Base-by-base conservation (phyloP, 1,140 invertebrate genomes). In the Idris sp. region DNA sequence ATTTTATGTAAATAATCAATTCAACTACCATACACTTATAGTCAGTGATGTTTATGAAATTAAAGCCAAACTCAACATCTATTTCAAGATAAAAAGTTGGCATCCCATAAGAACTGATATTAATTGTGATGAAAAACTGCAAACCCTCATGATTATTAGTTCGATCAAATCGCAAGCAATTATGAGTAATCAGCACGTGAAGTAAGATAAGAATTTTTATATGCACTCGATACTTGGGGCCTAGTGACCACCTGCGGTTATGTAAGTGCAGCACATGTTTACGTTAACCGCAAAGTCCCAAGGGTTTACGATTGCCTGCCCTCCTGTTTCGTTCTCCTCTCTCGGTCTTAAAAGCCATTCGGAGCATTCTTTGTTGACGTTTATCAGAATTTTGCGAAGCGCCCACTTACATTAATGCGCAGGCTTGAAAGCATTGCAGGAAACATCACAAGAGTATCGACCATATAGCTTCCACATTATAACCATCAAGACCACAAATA, bases 371-470 rank as follows among this genome's bases (percentile, higher is more conserved):
- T 53, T 38, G 56, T 68, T 68, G 72, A 75, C 64, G 73, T 69
- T 75, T 75, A 75, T 75, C 73, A 75, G 64, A 69, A 65, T 65
- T 64, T 61, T 75, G n/a, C 53, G 64, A 69, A 51, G 73, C 58
- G 65, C 64, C 51, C 58, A 38, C 65, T 76, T 76, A 65, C 65
- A 71, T 76, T 76, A 76, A 69, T 76, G 61, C 64, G 22, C 41
- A 18, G 53, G 49, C 58, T 49, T 69, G 38, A 76, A 71, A 71
- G 74, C 67, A 61, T 67, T 54, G 38, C 59, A 61, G 48, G 35
- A 58, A 64, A 65, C 59, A 75, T 69, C 64, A 46, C 53, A 26
- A 54, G 22, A 26, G 44, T 53, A 75, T 64, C 73, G 59, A 36
- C 73, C 51, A 64, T 69, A 75, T 65, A 69, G 73, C 73, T 64